phyloP scores from a whole-genome alignment of 2,797 vertebrate genomes.

The Pangasius mekongensis region DNA sequence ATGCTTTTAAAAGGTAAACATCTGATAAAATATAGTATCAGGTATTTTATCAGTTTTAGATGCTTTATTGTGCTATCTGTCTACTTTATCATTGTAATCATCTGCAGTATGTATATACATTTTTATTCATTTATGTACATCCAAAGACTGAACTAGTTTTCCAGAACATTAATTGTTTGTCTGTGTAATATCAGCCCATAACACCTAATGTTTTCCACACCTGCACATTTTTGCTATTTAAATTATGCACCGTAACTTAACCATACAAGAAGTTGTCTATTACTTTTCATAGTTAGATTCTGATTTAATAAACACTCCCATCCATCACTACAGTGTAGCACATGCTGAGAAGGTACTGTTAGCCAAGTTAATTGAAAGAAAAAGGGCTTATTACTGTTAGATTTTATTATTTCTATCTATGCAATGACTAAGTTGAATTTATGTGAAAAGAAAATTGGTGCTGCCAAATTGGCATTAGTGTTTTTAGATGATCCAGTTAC shows the following conservation, averaged over 20 bases:
- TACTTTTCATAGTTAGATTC: neutral
- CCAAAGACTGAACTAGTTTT: conserved; percentile 22
- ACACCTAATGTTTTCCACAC: neutral
- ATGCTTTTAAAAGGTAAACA: conserved; percentile 17
- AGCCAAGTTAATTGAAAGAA: conserved; percentile 21
- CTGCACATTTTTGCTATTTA: neutral
- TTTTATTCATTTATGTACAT: neutral
- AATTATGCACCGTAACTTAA: conserved; percentile 1
- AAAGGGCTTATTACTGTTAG: neutral
- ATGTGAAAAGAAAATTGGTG: conserved; percentile 52
- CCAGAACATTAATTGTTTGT: neutral
- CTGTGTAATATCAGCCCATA: conserved; percentile 2
- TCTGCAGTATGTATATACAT: conserved; percentile 24
- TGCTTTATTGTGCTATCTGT: conserved; percentile 14
- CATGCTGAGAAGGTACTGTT: conserved; percentile 27
- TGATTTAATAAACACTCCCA: neutral
- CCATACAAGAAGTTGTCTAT: neutral
- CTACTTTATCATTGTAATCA: neutral
- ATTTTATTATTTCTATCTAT: conserved; percentile 44
- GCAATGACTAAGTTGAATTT: conserved; percentile 50
- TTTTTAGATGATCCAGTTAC: neutral
- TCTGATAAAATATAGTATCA: neutral
- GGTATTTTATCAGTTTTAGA: conserved; percentile 1
- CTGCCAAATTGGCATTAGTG: neutral
- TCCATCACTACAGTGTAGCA: conserved; percentile 9